Evolutionary conservation across 2,113 vertebrate species (phyloP).

Genomic region (Megaptera novaeangliae): DNA sequence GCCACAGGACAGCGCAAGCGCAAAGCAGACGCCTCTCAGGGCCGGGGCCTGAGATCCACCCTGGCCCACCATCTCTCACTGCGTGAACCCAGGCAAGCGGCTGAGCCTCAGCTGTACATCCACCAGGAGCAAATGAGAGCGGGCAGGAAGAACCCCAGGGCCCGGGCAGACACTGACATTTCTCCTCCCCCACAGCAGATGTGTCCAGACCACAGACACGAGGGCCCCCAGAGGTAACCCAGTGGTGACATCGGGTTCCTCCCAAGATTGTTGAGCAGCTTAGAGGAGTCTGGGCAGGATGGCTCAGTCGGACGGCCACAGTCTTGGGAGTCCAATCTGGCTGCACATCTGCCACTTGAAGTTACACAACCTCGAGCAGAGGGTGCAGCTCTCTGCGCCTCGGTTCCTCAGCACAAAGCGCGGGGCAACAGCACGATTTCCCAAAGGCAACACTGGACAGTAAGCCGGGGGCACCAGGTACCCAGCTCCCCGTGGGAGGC

Average conservation of each 20-base stretch:
- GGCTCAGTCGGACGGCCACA: neutral
- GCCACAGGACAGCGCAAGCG: neutral
- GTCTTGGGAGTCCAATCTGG: neutral
- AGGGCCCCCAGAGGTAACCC: too few species aligned
- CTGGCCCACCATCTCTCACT: neutral
- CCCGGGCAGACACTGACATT: fast-evolving
- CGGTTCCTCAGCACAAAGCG: neutral
- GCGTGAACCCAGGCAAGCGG: neutral
- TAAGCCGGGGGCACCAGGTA: neutral
- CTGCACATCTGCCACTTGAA: neutral
- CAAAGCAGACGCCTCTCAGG: neutral
- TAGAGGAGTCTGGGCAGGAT: neutral
- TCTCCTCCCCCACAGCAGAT: too few species aligned
- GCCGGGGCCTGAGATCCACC: neutral
- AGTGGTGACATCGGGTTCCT: too few species aligned
- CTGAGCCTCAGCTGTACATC: neutral
- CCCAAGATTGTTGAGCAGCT: neutral
- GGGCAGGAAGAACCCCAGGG: neutral
- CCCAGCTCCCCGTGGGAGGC: neutral
- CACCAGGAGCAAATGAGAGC: neutral
- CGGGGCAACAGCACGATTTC: neutral
- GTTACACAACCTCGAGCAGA: neutral
- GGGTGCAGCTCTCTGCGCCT: neutral
- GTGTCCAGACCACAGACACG: neutral
- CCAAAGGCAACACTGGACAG: neutral